Conservation (phyloP, 1,140 invertebrate genomes). For the Triops longicaudatus region DNA sequence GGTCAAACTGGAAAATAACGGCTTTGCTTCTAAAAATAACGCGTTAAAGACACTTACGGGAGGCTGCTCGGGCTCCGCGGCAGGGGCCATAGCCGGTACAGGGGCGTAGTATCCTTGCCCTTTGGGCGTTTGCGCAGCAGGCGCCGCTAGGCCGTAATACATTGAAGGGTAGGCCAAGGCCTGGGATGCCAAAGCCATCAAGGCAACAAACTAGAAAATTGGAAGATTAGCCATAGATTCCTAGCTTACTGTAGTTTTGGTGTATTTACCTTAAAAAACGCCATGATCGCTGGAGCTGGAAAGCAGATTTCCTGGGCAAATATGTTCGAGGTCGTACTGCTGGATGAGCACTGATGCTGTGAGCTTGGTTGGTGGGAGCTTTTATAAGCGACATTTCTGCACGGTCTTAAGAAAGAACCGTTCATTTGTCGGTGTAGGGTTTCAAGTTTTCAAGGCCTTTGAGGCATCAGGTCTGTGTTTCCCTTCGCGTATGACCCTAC, state of each 20-base stretch:
- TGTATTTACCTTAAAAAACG: constrained; percentile 21
- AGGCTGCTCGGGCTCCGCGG: neutral
- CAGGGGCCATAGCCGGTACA: neutral
- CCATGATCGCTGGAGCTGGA: neutral
- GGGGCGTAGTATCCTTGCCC: constrained; percentile 9
- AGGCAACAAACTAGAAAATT: constrained; percentile 19
- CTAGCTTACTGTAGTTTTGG: neutral
- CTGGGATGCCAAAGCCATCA: constrained; percentile 20
- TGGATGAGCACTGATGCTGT: constrained; percentile 17
- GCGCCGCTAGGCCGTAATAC: neutral
- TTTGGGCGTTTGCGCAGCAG: neutral
- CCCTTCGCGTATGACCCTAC: neutral
- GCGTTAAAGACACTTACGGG: neutral
- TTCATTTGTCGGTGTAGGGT: neutral
- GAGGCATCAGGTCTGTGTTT: neutral
- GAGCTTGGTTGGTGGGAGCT: constrained; percentile 6
- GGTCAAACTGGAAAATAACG: neutral
- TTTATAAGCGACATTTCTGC: neutral
- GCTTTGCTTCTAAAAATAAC: neutral
- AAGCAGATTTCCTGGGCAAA: neutral
- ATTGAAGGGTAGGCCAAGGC: constrained; percentile 10
- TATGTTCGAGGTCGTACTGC: neutral
- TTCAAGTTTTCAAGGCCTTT: neutral
- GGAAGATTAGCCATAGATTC: neutral
- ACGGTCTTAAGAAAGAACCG: neutral